Evolutionary conservation across 92 coral and sea anemone genomes (phyloP), one percentile per base, ranked within the genome.

Genomic region (Micromussa lordhowensis): DNA sequence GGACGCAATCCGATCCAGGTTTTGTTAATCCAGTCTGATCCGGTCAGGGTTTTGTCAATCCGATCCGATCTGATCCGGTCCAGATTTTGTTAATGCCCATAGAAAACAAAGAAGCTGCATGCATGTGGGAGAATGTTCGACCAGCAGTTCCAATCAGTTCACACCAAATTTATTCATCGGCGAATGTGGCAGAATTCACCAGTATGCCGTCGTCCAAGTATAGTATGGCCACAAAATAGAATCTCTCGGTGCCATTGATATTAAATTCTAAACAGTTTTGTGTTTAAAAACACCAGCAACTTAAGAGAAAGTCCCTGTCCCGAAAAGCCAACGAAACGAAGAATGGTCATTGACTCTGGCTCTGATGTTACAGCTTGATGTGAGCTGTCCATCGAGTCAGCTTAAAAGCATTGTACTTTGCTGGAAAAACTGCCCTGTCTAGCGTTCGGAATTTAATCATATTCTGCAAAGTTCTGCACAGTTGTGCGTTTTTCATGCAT

Each of bases 161-260:
- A 38, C 40, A 73, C 21, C 69, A 49, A 58, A 44, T 57, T 85
- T 32, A 76, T 30, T 85, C 88, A 85, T 31, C 82, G 53, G 66
- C 53, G 36, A 75, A 75, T 75, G 55, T 85, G 88, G 82, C 80
- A 61, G 64, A 40, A 82, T 40, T 61, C 31, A 19, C n/a, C 75
- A 26, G 61, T 53, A 82, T 40, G 78, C 64, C 30, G 77, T 36
- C 40, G 35, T 82, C 32, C 77, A 66, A 35, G 55, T 51, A 51
- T 32, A 40, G 75, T 78, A 55, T 86, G 84, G 85, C 77, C 73
- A 78, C 90, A 14, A 88, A 88, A 64, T 83, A 53, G 32, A 53
- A 7, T 81, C 80, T 53, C 38, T 76, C 36, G 51, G 86, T 75
- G 72, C 91, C 91, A 88, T 35, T 35, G n/a, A n/a, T n/a, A n/a